phyloP scores from a whole-genome alignment of 2,797 vertebrate species.

The Brachyalestes nurse region DNA sequence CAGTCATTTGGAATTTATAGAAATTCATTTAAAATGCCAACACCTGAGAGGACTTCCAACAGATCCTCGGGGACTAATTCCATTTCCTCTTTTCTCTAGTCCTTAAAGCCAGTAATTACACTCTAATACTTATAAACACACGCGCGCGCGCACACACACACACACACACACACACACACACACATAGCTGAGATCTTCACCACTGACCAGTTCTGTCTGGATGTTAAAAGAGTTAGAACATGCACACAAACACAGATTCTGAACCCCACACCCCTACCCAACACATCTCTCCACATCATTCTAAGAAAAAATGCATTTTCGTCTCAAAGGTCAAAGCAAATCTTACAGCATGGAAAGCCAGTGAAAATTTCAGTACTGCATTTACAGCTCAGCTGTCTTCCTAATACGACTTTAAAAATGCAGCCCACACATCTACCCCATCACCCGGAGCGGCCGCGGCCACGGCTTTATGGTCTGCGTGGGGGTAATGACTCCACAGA shows the following conservation, averaged over 20 bases:
- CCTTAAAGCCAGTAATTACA: conserved; percentile 45
- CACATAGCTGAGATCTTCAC: not conserved
- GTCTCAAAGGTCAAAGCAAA: not conserved
- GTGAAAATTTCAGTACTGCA: not conserved
- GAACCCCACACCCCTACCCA: too few relatives aligned
- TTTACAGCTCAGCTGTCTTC: not conserved
- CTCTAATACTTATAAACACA: conserved; percentile 24
- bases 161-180: conserved; percentile 2
- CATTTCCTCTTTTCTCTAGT: conserved; percentile 41
- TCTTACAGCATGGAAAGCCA: not conserved
- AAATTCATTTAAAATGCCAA: conserved; percentile 55
- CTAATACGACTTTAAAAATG: not conserved
- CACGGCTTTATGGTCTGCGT: not conserved
- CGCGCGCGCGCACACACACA: not conserved
- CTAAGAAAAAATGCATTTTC: conserved; percentile 2
- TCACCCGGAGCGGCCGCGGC: not conserved
- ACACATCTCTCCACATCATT: not conserved
- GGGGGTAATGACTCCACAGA: not conserved
- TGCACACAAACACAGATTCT: not conserved
- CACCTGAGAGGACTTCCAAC: conserved; percentile 55
- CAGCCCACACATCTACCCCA: not conserved
- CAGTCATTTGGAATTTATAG: conserved; percentile 55
- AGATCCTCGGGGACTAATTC: conserved; percentile 41
- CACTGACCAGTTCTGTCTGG: not conserved
- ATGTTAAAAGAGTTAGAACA: not conserved